Evolutionary conservation across 2,113 vertebrate species (phyloP), one percentile per base, ranked within the genome.

Genomic region (Gambusia affinis): DNA sequence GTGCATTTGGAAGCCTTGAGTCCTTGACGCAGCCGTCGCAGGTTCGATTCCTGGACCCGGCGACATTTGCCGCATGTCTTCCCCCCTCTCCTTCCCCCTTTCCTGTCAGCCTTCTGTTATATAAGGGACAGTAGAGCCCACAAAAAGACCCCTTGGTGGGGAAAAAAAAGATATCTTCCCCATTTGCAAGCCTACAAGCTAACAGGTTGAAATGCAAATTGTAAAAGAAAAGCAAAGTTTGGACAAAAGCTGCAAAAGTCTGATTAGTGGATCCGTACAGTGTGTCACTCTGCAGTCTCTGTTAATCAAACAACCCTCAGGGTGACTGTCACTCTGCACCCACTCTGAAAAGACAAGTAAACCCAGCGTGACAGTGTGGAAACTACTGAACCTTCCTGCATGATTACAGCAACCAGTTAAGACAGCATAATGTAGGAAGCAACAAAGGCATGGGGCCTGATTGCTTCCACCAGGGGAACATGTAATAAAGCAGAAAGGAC

Each of bases 391-490:
- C 57, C 75, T 27, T 69, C 35, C 69, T 31, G 39, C 67, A 29
- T 64, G 73, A 90, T 87, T 83, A 82, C 76, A 78, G 66, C 63
- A 85, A 86, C 79, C 78, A 72, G 61, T 85, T 68, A 67, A 75
- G 83, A 72, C 63, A 54, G 75, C 81, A 64, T 70, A 79, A 82
- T 86, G 67, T 68, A 70, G 75, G 30, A 24, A 78, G 39, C 37
- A 88, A 89, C 79, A 78, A 81, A 75, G 62, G 31, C 39, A 60
- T 78, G 75, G 51, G 63, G 28, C 60, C 22, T 85, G 79, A 90
- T 85, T 81, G 70, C 61, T 82, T 89, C 84, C 80, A 85, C 63
- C 76, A 24, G 88, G 78, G 79, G 79, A 57, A 76, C 83, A 42
- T 87, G 82, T 80, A 80, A 77, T 80, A 82, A 86, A 75, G 76